These are phyloP conservation scores for Synaphobranchus kaupii DNA, from an alignment of 2,797 vertebrate genomes.

Conservation along the genomic window DNA sequence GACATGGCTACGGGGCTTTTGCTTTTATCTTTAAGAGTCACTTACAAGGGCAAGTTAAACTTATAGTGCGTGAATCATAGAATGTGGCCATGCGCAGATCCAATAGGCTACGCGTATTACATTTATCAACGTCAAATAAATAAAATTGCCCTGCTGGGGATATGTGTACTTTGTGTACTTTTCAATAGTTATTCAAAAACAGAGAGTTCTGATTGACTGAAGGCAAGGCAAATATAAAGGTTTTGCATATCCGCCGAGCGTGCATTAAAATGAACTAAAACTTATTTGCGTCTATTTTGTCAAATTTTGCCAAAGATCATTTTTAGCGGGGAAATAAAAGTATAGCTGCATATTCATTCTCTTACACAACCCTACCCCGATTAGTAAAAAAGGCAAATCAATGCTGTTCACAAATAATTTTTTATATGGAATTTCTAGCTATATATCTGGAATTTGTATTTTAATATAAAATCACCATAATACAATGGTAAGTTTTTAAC, in stretches of 20 bases:
- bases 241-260: not conserved
- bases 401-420: not conserved
- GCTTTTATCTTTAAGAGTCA: conserved; percentile 49
- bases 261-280: not conserved
- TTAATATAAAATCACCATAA: not conserved
- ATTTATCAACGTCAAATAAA: conserved; percentile 77
- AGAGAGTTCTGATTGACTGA: not conserved
- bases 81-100: conserved; percentile 58
- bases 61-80: conserved; percentile 73
- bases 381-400: not conserved
- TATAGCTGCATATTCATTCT: not conserved
- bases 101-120: conserved; percentile 50
- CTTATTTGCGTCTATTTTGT: not conserved
- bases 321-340: not conserved
- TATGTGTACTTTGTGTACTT: conserved; percentile 63
- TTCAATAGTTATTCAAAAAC: not conserved
- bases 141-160: conserved; percentile 71
- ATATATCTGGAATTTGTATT: not conserved
- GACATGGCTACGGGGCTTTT: conserved; percentile 39
- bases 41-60: conserved; percentile 70
- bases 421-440: not conserved
- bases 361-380: not conserved
- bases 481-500: not conserved
- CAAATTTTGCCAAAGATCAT: not conserved
- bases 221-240: not conserved